phyloP scores from a whole-genome alignment of 2,888 invertebrate species.

The Entomobrya multifasciata region DNA sequence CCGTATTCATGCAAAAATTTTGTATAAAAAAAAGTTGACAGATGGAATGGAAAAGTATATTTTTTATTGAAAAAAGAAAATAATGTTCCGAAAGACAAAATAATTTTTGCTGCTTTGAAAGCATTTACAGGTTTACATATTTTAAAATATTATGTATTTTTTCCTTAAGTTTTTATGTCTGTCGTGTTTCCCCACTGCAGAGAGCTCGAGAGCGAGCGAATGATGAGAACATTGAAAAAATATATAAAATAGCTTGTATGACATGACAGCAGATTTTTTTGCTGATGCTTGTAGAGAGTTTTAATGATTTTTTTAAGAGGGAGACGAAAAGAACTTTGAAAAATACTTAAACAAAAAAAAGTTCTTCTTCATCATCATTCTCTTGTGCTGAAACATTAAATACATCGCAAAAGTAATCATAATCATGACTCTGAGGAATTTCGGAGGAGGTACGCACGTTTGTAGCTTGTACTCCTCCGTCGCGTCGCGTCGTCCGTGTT shows the following conservation, averaged over 20 bases:
- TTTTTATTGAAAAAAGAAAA: no score
- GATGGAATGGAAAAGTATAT: background rate
- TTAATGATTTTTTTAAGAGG: conserved; percentile 26
- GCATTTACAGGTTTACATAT: background rate
- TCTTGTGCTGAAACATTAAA: conserved; percentile 54
- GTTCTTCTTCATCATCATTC: conserved; percentile 18
- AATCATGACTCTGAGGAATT: conserved; percentile 67
- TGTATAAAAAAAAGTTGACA: background rate
- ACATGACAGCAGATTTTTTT: conserved; percentile 60
- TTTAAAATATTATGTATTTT: conserved; percentile 17
- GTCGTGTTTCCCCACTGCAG: conserved; percentile 30
- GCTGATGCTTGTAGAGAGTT: background rate
- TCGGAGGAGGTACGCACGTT: conserved; percentile 58
- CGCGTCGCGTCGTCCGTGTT: no score
- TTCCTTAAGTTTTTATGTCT: background rate
- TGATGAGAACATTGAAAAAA: conserved; percentile 50
- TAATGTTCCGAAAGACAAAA: background rate
- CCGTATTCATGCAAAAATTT: no score
- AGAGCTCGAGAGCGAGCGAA: background rate
- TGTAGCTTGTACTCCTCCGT: conserved; percentile 9
- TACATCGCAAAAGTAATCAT: conserved; percentile 65
- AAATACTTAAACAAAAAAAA: conserved; percentile 26
- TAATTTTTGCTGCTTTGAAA: background rate
- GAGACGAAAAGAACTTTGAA: conserved; percentile 22
- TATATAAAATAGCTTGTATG: conserved; percentile 51